phyloP scores from a whole-genome alignment of 2,888 invertebrate species.

The Achlya flavicornis region DNA sequence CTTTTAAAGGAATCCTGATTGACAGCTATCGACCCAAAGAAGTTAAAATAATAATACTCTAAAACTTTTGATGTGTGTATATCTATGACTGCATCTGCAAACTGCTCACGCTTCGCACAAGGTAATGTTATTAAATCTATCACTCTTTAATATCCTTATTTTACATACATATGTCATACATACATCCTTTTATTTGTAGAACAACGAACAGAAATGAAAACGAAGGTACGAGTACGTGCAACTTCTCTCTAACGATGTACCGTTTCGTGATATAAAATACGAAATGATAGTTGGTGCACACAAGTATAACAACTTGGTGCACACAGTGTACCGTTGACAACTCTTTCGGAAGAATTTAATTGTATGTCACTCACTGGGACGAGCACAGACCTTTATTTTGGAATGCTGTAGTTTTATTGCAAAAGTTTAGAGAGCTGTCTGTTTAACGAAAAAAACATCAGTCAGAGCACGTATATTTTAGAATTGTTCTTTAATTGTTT shows the following conservation, averaged over 20 bases:
- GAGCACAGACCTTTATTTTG: neutral
- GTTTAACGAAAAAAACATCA: constrained; percentile 28
- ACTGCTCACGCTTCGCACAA: too few species aligned
- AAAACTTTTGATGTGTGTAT: too few species aligned
- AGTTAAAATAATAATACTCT: too few species aligned
- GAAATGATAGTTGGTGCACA: constrained; percentile 10
- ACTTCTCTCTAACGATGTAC: neutral
- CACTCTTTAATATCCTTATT: too few species aligned
- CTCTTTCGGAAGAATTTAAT: constrained; percentile 45
- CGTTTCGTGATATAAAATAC: constrained; percentile 12
- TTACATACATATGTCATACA: too few species aligned
- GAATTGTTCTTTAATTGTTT: constrained; percentile 56
- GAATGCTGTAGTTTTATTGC: constrained; percentile 17
- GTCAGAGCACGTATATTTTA: constrained; percentile 40
- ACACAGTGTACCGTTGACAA: constrained; percentile 24
- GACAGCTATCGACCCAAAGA: too few species aligned
- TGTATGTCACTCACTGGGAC: constrained; percentile 31
- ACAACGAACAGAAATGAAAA: neutral
- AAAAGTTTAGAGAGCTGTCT: constrained; percentile 15
- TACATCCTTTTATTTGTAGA: neutral
- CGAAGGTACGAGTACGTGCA: neutral
- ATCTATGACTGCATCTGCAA: too few species aligned
- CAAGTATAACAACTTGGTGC: constrained; percentile 8
- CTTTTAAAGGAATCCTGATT: too few species aligned
- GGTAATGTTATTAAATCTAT: too few species aligned